These are phyloP conservation scores for Pontoporia blainvillei DNA, from an alignment of 2,113 vertebrate genomes.

Conservation along the genomic window DNA sequence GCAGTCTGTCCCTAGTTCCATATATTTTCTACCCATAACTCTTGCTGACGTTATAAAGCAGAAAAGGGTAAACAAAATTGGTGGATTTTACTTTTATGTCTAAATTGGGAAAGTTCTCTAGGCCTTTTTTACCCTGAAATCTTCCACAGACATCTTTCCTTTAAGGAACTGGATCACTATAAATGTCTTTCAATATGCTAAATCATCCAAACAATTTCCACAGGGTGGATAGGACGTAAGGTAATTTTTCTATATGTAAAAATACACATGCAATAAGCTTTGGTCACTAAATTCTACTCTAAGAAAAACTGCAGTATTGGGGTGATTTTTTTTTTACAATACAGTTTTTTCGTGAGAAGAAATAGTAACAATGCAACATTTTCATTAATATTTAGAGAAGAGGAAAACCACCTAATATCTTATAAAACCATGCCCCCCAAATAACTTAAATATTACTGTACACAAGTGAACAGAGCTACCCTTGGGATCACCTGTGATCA, in stretches of 20 bases:
- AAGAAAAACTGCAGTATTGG: neutral
- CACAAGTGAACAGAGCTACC: neutral
- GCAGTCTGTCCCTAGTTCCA: neutral
- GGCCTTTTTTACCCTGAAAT: neutral
- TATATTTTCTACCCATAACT: neutral
- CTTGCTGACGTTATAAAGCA: neutral
- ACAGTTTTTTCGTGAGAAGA: neutral
- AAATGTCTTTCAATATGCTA: neutral
- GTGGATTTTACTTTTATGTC: neutral
- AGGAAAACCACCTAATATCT: neutral
- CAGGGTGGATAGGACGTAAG: neutral
- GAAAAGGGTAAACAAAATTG: neutral
- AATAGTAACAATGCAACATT: neutral
- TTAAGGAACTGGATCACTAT: neutral
- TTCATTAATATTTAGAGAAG: neutral
- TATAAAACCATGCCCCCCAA: neutral
- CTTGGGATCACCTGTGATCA: neutral
- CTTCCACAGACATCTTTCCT: neutral
- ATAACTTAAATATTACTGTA: neutral
- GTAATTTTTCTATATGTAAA: neutral
- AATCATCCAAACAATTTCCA: neutral
- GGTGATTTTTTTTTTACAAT: neutral
- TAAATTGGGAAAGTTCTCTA: neutral
- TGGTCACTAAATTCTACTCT: neutral
- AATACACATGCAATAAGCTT: neutral